Conservation (phyloP, 1,140 invertebrate genomes). For the Delia radicum region DNA sequence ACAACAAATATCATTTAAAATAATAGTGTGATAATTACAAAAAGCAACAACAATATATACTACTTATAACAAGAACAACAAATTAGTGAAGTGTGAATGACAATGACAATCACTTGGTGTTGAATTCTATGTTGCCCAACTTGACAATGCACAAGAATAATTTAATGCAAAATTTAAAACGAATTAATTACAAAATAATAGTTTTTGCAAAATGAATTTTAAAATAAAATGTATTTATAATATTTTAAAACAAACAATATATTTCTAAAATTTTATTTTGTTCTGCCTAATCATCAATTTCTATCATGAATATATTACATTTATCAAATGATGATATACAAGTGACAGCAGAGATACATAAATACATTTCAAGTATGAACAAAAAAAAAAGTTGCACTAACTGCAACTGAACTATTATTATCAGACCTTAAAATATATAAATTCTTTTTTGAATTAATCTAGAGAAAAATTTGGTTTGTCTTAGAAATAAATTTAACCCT, state of each 20-base stretch:
- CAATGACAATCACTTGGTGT: neutral
- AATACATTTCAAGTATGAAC: too few species aligned
- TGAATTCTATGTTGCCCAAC: neutral
- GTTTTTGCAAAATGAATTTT: neutral
- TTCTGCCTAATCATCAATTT: neutral
- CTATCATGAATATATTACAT: neutral
- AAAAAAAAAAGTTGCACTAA: too few species aligned
- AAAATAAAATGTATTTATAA: neutral
- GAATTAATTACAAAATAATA: neutral
- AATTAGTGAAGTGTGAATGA: slow-evolving; percentile 11
- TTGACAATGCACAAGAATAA: neutral
- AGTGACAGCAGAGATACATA: neutral
- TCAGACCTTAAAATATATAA: too few species aligned
- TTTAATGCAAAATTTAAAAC: neutral
- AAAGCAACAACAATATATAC: neutral
- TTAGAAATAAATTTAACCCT: too few species aligned
- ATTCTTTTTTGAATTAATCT: too few species aligned
- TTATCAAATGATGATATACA: neutral
- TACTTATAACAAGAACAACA: neutral
- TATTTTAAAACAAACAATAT: neutral
- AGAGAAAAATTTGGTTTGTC: too few species aligned
- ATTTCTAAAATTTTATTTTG: too few species aligned
- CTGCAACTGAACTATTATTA: too few species aligned
- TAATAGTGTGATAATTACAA: slow-evolving; percentile 3
- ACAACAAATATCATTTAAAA: neutral